Evolutionary conservation across 1,140 invertebrate species (phyloP).

Genomic region (Spodoptera litura): DNA sequence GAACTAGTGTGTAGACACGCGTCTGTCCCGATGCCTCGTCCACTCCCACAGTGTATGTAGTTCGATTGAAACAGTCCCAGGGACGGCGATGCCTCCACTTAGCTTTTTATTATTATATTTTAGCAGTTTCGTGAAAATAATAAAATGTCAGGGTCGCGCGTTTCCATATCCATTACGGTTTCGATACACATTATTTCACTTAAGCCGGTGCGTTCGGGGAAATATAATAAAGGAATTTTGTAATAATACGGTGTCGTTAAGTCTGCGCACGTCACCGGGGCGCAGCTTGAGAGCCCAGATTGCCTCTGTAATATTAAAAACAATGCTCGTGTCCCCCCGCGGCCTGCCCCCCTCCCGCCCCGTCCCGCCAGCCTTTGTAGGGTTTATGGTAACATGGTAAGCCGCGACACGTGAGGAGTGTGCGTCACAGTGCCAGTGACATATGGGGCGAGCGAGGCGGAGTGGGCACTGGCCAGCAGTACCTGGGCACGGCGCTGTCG

Average conservation of each 20-base stretch:
- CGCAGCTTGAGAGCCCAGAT: constrained; percentile 52
- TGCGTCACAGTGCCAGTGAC: too few species aligned
- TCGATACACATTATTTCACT: constrained; percentile 49
- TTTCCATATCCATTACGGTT: constrained; percentile 41
- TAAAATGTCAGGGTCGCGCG: constrained; percentile 30
- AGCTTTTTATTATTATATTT: neutral
- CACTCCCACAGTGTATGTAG: neutral
- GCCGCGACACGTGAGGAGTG: too few species aligned
- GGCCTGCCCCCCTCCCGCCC: constrained; percentile 1
- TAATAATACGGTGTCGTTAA: constrained; percentile 51
- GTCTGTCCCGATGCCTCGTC: neutral
- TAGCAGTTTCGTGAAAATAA: constrained; percentile 38
- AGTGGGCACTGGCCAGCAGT: too few species aligned
- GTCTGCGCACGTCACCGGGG: constrained; percentile 49
- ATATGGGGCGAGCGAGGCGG: neutral
- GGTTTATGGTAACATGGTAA: neutral
- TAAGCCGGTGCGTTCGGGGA: constrained; percentile 47
- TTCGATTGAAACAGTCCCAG: neutral
- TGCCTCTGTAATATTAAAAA: constrained; percentile 66
- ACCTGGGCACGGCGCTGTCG: constrained; percentile 82
- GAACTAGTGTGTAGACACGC: too few species aligned
- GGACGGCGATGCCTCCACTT: neutral
- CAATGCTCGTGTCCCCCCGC: constrained; percentile 49
- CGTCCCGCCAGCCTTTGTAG: neutral
- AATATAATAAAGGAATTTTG: constrained; percentile 50